phyloP scores from a whole-genome alignment of 2,113 vertebrate species.

The Puma concolor region DNA sequence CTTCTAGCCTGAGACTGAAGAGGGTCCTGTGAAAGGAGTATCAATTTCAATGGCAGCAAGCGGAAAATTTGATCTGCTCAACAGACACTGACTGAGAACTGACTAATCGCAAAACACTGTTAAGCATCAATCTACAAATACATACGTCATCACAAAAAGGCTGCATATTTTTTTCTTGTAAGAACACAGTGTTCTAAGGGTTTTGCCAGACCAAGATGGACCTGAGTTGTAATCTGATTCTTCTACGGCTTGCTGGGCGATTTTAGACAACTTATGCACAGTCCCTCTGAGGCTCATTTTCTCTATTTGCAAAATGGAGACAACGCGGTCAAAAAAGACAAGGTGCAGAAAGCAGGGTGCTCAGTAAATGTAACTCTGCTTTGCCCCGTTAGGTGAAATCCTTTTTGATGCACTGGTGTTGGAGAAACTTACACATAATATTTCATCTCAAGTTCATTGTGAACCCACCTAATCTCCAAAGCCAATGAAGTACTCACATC shows the following conservation, averaged over 20 bases:
- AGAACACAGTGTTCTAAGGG: not conserved
- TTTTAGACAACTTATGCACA: not conserved
- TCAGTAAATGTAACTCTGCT: not conserved
- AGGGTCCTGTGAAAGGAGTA: not conserved
- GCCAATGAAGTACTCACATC: not conserved
- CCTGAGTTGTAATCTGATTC: not conserved
- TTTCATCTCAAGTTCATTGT: constrained; percentile 7
- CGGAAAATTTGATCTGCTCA: not conserved
- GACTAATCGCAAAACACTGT: not conserved
- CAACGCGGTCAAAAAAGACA: not conserved
- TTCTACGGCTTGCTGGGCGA: not conserved
- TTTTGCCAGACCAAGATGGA: not conserved
- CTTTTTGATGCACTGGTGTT: not conserved
- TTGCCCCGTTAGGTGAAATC: not conserved
- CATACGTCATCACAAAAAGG: not conserved
- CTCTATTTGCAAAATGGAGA: not conserved
- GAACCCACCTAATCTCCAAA: not conserved
- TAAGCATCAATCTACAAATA: not conserved
- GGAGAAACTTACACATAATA: not conserved
- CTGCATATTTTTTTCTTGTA: not conserved
- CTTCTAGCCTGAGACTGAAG: not conserved
- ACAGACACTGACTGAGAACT: not conserved
- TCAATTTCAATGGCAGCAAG: too few species aligned
- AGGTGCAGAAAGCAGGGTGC: not conserved
- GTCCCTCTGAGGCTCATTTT: not conserved